phyloP scores from a whole-genome alignment of 2,888 invertebrate species.

The Panopea generosa region DNA sequence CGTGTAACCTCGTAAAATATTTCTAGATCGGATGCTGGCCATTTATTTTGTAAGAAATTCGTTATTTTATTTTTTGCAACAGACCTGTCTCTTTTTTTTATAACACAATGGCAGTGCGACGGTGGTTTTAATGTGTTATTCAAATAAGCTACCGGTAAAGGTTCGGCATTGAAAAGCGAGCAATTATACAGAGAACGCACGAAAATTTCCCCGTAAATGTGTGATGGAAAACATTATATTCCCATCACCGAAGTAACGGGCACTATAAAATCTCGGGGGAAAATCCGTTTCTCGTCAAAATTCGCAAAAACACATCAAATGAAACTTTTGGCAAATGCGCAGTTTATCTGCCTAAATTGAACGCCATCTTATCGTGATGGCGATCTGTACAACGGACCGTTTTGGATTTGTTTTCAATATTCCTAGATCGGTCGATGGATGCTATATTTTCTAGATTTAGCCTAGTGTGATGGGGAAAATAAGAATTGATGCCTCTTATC shows the following conservation, averaged over 20 bases:
- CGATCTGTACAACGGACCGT: slow-evolving; percentile 64
- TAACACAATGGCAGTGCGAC: no score
- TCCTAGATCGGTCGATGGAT: slow-evolving; percentile 36
- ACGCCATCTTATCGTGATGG: slow-evolving; percentile 73
- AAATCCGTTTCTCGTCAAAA: slow-evolving; percentile 67
- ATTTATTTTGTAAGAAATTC: no score
- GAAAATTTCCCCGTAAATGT: slow-evolving; percentile 1
- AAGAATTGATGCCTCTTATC: slow-evolving; percentile 72
- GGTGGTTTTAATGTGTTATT: no score
- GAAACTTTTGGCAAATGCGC: slow-evolving; percentile 72
- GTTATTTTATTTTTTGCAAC: no score
- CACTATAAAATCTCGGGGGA: slow-evolving; percentile 61
- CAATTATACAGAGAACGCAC: no score
- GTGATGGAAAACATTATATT: slow-evolving; percentile 35
- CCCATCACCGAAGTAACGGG: slow-evolving; percentile 52
- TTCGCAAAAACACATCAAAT: slow-evolving; percentile 72
- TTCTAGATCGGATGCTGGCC: no score
- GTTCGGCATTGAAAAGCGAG: no score
- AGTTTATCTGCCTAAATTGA: slow-evolving; percentile 76
- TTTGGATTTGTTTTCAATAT: slow-evolving; percentile 67
- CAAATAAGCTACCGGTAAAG: no score
- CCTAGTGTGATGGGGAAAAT: slow-evolving; percentile 36
- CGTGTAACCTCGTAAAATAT: no score
- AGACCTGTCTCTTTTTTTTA: no score
- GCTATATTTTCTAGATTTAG: slow-evolving; percentile 35